Percentiles rank a stretch among this genome's conserved stretches.
phyloP scores from a whole-genome alignment of 2,113 vertebrate species.

The Morone saxatilis region DNA sequence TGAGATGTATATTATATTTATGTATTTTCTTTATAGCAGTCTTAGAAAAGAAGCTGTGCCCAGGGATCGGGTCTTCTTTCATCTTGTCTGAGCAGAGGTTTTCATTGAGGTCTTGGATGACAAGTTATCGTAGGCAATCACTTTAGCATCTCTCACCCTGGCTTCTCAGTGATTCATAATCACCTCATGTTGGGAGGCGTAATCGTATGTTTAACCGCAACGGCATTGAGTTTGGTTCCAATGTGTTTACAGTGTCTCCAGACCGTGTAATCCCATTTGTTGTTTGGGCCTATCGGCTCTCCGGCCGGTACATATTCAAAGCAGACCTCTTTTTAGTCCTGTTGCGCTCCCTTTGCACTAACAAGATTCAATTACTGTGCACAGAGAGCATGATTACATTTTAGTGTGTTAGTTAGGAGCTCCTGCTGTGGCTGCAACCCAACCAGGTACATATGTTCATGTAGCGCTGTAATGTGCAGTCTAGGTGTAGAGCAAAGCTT shows the following conservation, averaged over 20 bases:
- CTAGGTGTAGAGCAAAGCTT: not conserved
- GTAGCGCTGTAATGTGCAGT: not conserved
- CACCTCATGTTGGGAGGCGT: slow-evolving; percentile 31
- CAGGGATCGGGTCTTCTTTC: slow-evolving; percentile 7
- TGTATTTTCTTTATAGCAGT: not conserved
- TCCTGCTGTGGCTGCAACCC: slow-evolving; percentile 23
- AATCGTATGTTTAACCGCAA: slow-evolving; percentile 44
- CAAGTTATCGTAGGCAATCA: slow-evolving; percentile 33
- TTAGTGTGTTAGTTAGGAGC: slow-evolving; percentile 18
- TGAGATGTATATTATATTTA: not conserved
- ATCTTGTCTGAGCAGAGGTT: not conserved
- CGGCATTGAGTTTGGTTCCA: slow-evolving; percentile 6
- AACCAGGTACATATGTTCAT: slow-evolving; percentile 10
- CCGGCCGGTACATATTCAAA: slow-evolving; percentile 54
- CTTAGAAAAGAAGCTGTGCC: not conserved
- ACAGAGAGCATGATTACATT: slow-evolving; percentile 59
- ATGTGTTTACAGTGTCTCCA: slow-evolving; percentile 49
- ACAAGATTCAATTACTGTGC: slow-evolving; percentile 66
- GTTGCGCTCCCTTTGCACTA: slow-evolving; percentile 51
- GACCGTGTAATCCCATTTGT: slow-evolving; percentile 69
- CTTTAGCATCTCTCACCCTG: slow-evolving; percentile 38
- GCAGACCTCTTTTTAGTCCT: slow-evolving; percentile 55
- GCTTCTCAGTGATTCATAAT: slow-evolving; percentile 40
- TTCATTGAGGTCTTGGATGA: slow-evolving; percentile 8
- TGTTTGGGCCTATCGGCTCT: slow-evolving; percentile 40